Evolutionary conservation across 2,888 invertebrate genomes (phyloP).

Genomic region (Myopa testacea): DNA sequence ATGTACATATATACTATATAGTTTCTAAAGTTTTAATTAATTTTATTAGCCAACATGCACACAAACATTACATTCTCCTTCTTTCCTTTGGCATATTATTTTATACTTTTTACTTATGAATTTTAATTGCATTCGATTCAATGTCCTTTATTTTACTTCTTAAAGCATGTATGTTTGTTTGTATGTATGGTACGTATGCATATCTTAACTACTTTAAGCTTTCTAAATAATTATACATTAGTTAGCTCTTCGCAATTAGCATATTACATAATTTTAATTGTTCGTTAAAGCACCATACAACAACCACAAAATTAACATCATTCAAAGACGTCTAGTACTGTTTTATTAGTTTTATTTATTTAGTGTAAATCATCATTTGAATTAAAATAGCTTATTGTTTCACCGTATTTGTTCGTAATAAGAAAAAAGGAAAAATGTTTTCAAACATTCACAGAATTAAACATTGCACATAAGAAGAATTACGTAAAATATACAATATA

Average conservation of each 20-base stretch:
- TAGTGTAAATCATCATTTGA: slow-evolving; percentile 31
- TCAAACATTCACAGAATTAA: slow-evolving; percentile 21
- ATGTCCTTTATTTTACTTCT: not conserved
- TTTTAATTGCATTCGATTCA: too few relatives aligned
- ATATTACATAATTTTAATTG: slow-evolving; percentile 5
- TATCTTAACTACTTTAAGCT: slow-evolving; percentile 7
- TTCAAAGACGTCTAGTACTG: slow-evolving; percentile 45
- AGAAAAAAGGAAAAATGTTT: slow-evolving; percentile 14
- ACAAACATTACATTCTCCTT: too few relatives aligned
- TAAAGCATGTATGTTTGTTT: not conserved
- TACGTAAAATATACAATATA: slow-evolving; percentile 14
- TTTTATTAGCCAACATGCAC: too few relatives aligned
- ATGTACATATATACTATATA: not conserved
- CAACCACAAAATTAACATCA: slow-evolving; percentile 35
- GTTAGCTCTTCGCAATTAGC: slow-evolving; percentile 32
- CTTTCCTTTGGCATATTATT: too few relatives aligned
- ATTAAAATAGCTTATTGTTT: slow-evolving; percentile 33
- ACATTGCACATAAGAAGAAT: slow-evolving; percentile 25
- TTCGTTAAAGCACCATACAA: slow-evolving; percentile 12
- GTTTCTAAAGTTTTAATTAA: not conserved
- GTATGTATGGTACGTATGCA: not conserved
- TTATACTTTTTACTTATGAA: too few relatives aligned
- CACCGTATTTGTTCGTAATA: slow-evolving; percentile 11
- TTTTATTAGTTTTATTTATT: slow-evolving; percentile 38
- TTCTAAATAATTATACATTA: not conserved